phyloP scores from a whole-genome alignment of 2,888 invertebrate species.

The Epinotia bilunana region DNA sequence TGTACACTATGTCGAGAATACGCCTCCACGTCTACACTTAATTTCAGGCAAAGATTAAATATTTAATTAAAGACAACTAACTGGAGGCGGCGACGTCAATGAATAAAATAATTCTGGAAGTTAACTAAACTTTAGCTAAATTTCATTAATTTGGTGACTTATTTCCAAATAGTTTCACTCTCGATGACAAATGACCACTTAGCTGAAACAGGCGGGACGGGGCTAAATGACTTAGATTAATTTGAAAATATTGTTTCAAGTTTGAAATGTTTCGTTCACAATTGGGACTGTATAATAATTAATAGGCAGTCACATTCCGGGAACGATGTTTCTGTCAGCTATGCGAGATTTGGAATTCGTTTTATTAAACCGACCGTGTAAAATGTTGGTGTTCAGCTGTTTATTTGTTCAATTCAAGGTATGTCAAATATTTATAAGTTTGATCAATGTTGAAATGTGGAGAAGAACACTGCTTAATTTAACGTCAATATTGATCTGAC shows the following conservation, averaged over 20 bases:
- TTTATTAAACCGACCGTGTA: background rate
- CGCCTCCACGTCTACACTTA: slow-evolving; percentile 50
- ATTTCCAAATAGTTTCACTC: slow-evolving; percentile 25
- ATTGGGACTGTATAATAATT: background rate
- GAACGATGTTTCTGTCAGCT: background rate
- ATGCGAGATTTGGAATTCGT: background rate
- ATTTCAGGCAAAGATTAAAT: slow-evolving; percentile 60
- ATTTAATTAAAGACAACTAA: slow-evolving; percentile 62
- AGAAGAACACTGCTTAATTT: too few relatives aligned
- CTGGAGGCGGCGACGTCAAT: slow-evolving; percentile 52
- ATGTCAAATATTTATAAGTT: background rate
- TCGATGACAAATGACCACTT: slow-evolving; percentile 23
- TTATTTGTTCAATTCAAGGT: background rate
- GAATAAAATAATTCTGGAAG: slow-evolving; percentile 44
- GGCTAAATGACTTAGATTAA: slow-evolving; percentile 5
- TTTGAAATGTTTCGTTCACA: background rate
- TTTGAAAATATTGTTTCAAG: slow-evolving; percentile 24
- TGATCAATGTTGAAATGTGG: too few relatives aligned
- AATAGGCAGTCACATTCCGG: background rate
- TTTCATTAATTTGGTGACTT: slow-evolving; percentile 17
- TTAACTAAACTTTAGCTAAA: slow-evolving; percentile 39
- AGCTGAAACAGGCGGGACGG: slow-evolving; percentile 7
- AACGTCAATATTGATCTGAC: too few relatives aligned
- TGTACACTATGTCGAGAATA: slow-evolving; percentile 52
- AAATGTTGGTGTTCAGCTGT: background rate